A percentile compares a stretch with the other conserved stretches of the same genome.
phyloP scores from a whole-genome alignment of 1,140 invertebrate species.

The Platyscapa corneri region DNA sequence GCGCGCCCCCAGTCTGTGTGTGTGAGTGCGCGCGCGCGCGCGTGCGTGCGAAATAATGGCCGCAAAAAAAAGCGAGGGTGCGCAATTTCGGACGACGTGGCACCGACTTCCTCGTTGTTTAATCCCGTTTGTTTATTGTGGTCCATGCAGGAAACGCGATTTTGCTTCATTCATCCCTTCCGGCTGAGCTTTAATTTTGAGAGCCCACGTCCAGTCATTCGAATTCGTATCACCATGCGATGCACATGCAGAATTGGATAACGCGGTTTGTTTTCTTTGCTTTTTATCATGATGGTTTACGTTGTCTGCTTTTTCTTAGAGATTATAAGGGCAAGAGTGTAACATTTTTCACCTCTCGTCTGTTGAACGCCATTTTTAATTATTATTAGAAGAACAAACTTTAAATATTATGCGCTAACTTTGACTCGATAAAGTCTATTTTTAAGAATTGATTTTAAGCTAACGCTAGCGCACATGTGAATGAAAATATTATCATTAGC shows the following conservation, averaged over 20 bases:
- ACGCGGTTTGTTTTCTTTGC: not conserved
- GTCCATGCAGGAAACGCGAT: constrained; percentile 56
- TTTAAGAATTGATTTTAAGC: not conserved
- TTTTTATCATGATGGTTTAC: not conserved
- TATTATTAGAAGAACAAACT: not conserved
- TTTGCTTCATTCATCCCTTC: constrained; percentile 52
- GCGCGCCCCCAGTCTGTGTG: not conserved
- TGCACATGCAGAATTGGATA: constrained; percentile 5
- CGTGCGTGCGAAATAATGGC: constrained; percentile 44
- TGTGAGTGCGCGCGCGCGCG: not conserved
- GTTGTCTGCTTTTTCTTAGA: not conserved
- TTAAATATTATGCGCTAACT: no score
- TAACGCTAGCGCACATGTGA: not conserved
- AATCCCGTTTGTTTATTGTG: constrained; percentile 65
- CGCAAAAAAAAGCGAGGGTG: constrained; percentile 19
- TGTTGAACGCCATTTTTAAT: not conserved
- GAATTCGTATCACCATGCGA: constrained; percentile 23
- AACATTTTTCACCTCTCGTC: not conserved
- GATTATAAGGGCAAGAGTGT: not conserved
- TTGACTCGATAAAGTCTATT: no score
- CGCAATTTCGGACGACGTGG: not conserved
- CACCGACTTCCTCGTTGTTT: constrained; percentile 15
- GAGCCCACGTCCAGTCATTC: constrained; percentile 28
- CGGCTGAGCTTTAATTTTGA: constrained; percentile 48
- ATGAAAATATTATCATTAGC: no score